Percentiles rank a stretch among this genome's conserved stretches.
Evolutionary conservation across 2,113 vertebrate genomes (phyloP).

Genomic region (Toxotes jaculatrix): DNA sequence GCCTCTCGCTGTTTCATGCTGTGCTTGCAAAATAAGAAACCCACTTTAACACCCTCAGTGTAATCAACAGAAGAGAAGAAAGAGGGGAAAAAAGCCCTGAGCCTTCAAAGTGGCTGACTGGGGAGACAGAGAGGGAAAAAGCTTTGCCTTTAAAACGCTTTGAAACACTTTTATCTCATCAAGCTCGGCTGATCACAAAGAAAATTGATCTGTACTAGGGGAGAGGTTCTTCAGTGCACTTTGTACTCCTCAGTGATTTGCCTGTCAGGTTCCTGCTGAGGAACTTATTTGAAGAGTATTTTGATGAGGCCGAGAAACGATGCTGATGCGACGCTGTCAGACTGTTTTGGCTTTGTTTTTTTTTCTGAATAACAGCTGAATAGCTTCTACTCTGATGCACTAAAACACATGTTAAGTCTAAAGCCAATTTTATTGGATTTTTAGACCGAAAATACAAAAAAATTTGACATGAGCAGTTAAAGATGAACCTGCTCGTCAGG

Average conservation of each 20-base stretch:
- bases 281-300: slow-evolving; percentile 56
- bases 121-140: slow-evolving; percentile 58
- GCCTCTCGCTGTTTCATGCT: slow-evolving; percentile 40
- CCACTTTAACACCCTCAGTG: slow-evolving; percentile 42
- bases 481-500: background rate
- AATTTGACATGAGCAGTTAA: background rate
- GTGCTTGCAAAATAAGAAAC: slow-evolving; percentile 48
- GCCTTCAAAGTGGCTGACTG: slow-evolving; percentile 69
- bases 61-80: slow-evolving; percentile 56
- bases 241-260: slow-evolving; percentile 60
- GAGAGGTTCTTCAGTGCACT: slow-evolving; percentile 64
- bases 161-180: slow-evolving; percentile 77
- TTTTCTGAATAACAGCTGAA: slow-evolving; percentile 1
- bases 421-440: background rate
- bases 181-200: slow-evolving; percentile 78
- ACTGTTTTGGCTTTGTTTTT: slow-evolving; percentile 3
- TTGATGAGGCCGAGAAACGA: slow-evolving; percentile 46
- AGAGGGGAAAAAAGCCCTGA: slow-evolving; percentile 6
- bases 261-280: slow-evolving; percentile 69
- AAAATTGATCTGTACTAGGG: slow-evolving; percentile 72
- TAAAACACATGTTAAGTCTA: background rate
- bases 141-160: slow-evolving; percentile 71
- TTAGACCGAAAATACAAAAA: background rate
- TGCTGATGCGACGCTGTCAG: slow-evolving; percentile 52
- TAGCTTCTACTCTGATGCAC: background rate